Conservation (phyloP, 2,888 invertebrate genomes). For the Hypercompe scribonia region DNA sequence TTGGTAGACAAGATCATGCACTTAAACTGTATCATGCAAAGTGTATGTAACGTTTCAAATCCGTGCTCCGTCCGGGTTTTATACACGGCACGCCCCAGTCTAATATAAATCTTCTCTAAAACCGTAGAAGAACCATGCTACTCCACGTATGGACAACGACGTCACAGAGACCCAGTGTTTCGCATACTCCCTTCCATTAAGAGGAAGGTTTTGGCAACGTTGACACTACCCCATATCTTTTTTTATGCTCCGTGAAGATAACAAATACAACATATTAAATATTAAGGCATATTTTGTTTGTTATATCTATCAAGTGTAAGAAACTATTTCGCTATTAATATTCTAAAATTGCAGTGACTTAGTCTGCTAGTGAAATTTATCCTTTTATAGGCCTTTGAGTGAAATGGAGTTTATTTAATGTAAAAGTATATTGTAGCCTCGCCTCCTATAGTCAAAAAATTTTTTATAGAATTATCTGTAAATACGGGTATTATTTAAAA, state of each 20-base stretch:
- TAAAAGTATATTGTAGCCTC: slow-evolving; percentile 42
- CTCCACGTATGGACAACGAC: too few species aligned
- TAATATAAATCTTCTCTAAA: too few species aligned
- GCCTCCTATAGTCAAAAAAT: slow-evolving; percentile 49
- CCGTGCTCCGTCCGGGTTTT: too few species aligned
- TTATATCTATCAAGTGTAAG: background rate
- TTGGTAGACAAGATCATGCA: too few species aligned
- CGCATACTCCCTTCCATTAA: too few species aligned
- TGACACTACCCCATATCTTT: background rate
- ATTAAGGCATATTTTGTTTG: background rate
- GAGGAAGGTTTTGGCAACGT: too few species aligned
- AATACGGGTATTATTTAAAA: slow-evolving; percentile 23
- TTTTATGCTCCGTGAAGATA: background rate
- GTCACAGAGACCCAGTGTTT: too few species aligned
- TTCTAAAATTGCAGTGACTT: background rate
- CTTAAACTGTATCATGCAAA: too few species aligned
- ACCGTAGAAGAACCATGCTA: too few species aligned
- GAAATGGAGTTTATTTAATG: slow-evolving; percentile 31
- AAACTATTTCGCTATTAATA: background rate
- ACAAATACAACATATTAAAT: background rate
- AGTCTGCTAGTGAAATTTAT: background rate
- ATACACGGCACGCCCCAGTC: too few species aligned
- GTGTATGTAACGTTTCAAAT: too few species aligned
- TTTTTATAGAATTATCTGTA: slow-evolving; percentile 44
- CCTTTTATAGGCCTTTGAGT: background rate